Conservation (phyloP, 2,888 invertebrate species). For the Caenorhabditis sp. region DNA sequence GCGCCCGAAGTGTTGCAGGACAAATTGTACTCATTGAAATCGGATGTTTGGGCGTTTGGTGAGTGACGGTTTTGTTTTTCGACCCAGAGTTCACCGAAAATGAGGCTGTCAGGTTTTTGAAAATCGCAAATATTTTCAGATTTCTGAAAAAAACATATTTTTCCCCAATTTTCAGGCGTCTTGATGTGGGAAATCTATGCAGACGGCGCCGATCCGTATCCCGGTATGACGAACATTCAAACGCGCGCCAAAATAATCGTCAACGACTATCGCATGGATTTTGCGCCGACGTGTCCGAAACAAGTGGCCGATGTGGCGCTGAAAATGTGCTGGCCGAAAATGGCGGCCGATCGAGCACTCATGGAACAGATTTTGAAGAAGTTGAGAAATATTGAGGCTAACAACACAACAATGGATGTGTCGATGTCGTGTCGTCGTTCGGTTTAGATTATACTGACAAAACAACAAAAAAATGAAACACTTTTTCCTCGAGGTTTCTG, state of each 20-base stretch:
- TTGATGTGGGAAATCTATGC: slow-evolving; percentile 65
- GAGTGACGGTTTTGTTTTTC: not conserved
- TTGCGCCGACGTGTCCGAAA: slow-evolving; percentile 45
- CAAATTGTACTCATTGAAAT: slow-evolving; percentile 60
- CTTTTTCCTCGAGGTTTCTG: too few relatives aligned
- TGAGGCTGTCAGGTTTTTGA: too few relatives aligned
- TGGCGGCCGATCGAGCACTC: slow-evolving; percentile 22
- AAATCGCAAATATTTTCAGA: too few relatives aligned
- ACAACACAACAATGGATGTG: not conserved
- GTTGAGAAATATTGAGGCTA: not conserved
- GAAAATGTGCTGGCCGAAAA: slow-evolving; percentile 32
- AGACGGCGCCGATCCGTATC: slow-evolving; percentile 64
- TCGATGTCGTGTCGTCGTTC: not conserved
- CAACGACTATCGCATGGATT: slow-evolving; percentile 62
- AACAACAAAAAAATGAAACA: too few relatives aligned
- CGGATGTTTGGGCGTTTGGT: slow-evolving; percentile 58
- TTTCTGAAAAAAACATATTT: too few relatives aligned
- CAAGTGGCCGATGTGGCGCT: slow-evolving; percentile 28
- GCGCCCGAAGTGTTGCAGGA: slow-evolving; percentile 65
- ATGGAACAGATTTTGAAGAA: slow-evolving; percentile 25
- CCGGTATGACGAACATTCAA: slow-evolving; percentile 59
- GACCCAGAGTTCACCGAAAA: too few relatives aligned
- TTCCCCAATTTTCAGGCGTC: too few relatives aligned
- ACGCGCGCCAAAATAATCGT: slow-evolving; percentile 65
- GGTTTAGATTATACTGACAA: not conserved